phyloP scores from a whole-genome alignment of 2,888 invertebrate species.

The Nysson spinosus region DNA sequence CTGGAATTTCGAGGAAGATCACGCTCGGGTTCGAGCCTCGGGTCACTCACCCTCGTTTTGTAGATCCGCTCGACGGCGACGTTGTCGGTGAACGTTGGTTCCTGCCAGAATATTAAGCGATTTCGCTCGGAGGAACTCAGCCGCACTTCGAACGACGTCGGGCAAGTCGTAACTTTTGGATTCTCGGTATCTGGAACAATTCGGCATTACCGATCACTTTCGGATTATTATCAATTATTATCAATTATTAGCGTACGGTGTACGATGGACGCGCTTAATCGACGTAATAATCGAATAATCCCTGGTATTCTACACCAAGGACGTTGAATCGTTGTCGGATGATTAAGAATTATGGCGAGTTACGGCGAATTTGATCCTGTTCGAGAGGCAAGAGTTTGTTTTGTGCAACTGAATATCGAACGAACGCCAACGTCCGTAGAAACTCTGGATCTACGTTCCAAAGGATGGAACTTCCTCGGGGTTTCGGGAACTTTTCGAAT shows the following conservation, averaged over 20 bases:
- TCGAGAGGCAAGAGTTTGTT: conserved; percentile 49
- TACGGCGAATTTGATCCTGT: conserved; percentile 3
- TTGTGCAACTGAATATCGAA: conserved; percentile 64
- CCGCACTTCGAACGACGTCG: conserved; percentile 81
- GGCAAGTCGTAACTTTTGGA: conserved; percentile 81
- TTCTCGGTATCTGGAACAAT: conserved; percentile 78
- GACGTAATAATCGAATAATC: conserved; percentile 31
- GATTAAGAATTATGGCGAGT: conserved; percentile 16
- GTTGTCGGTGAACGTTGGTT: conserved; percentile 82
- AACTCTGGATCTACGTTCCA: too few species aligned
- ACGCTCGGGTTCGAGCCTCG: conserved; percentile 26
- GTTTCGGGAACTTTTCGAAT: conserved; percentile 61
- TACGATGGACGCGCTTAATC: conserved; percentile 2
- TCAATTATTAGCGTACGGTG: neutral
- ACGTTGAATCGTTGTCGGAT: conserved; percentile 9
- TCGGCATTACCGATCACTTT: neutral
- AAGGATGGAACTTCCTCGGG: conserved; percentile 49
- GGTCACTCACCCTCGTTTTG: conserved; percentile 81
- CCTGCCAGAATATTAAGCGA: conserved; percentile 82
- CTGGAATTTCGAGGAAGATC: conserved; percentile 29
- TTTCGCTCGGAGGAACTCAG: conserved; percentile 79
- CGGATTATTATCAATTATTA: too few species aligned
- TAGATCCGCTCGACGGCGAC: conserved; percentile 80
- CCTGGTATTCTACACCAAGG: neutral
- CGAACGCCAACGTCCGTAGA: too few species aligned